These are phyloP conservation scores for Hydrolagus affinis DNA, from an alignment of 2,113 vertebrate genomes.

Conservation along the genomic window DNA sequence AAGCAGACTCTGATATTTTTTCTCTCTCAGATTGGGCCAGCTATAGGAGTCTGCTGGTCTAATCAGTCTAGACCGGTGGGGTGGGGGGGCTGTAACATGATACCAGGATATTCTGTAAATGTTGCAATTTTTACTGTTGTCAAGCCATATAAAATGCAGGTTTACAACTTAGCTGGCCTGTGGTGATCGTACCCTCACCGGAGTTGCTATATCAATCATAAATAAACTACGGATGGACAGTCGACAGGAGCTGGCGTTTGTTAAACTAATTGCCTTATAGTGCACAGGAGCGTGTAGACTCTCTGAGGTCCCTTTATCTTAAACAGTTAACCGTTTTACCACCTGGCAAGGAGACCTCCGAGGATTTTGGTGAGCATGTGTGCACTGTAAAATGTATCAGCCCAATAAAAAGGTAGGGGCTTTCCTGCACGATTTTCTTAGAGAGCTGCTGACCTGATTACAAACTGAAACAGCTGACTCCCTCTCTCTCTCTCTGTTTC, in stretches of 20 bases:
- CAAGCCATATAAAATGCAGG: background rate
- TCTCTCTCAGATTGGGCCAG: background rate
- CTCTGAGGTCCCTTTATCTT: background rate
- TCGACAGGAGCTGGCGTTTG: background rate
- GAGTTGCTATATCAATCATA: background rate
- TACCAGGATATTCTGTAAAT: background rate
- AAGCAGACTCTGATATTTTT: background rate
- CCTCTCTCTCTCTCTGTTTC: too few species aligned
- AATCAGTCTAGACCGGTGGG: background rate
- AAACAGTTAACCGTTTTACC: background rate
- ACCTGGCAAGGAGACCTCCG: background rate
- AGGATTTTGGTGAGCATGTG: background rate
- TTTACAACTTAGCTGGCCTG: background rate
- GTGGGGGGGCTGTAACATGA: background rate
- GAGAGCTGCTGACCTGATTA: background rate
- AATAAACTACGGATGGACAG: background rate
- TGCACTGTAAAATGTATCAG: background rate
- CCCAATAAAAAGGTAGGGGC: background rate
- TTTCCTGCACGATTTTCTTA: background rate
- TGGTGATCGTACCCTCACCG: background rate
- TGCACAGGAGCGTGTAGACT: background rate
- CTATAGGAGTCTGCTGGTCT: background rate
- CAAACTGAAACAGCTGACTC: background rate
- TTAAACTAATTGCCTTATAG: background rate
- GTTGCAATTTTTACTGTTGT: background rate